Conservation (phyloP, 1,140 invertebrate species). For the Agraylea sexmaculata region DNA sequence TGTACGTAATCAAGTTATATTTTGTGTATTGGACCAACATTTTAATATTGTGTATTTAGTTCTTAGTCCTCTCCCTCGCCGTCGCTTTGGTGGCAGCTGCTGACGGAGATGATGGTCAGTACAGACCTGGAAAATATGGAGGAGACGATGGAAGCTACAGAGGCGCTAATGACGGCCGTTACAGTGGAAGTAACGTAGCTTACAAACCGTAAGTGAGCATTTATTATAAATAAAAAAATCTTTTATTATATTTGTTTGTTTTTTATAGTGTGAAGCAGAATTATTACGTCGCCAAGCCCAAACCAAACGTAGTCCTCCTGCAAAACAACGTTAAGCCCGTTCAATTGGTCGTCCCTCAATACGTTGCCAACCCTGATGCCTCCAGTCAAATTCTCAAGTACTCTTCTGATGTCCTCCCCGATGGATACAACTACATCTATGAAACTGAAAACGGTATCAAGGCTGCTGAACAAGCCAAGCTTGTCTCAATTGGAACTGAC, state of each 20-base stretch:
- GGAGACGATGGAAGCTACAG: conserved; percentile 25
- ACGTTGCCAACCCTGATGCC: conserved; percentile 5
- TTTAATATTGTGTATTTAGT: too few species aligned
- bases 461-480: conserved; percentile 32
- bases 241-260: too few species aligned
- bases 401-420: conserved; percentile 23
- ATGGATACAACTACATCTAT: conserved; percentile 29
- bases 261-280: too few species aligned
- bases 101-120: conserved; percentile 31
- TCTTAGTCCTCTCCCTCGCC: too few species aligned
- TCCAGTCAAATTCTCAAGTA: conserved; percentile 8
- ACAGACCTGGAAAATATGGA: conserved; percentile 28
- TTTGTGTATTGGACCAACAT: too few species aligned
- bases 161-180: conserved; percentile 22
- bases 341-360: background rate
- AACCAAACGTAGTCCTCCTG: background rate
- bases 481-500: conserved; percentile 42
- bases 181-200: conserved; percentile 1
- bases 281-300: too few species aligned
- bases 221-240: too few species aligned
- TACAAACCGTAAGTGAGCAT: conserved; percentile 2
- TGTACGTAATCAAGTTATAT: too few species aligned
- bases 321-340: conserved; percentile 4
- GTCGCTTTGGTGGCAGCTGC: conserved; percentile 23
- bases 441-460: conserved; percentile 34